These are phyloP conservation scores for Monopis laevigella DNA, from an alignment of 2,888 invertebrate genomes.

Conservation along the genomic window DNA sequence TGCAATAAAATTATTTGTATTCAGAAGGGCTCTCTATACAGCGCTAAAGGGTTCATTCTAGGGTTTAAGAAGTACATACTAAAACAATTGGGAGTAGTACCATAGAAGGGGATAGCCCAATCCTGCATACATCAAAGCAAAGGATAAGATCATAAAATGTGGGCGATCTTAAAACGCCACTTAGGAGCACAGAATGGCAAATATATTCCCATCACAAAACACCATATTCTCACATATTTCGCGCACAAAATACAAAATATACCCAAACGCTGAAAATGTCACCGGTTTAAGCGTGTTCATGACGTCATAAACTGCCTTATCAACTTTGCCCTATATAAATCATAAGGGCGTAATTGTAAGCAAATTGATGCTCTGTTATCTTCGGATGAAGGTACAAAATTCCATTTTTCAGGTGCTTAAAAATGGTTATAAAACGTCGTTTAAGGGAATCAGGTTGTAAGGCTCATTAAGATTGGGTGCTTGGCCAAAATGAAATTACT, in stretches of 20 bases:
- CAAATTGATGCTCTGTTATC: slow-evolving; percentile 19
- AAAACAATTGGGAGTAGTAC: no score
- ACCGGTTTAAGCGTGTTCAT: slow-evolving; percentile 35
- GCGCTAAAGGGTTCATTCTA: no score
- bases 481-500: neutral
- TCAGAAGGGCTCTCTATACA: no score
- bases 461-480: slow-evolving; percentile 23
- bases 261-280: slow-evolving; percentile 10
- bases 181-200: slow-evolving; percentile 3
- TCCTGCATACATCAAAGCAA: no score
- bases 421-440: slow-evolving; percentile 26
- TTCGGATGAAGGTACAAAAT: slow-evolving; percentile 15
- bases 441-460: slow-evolving; percentile 27
- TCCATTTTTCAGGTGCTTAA: slow-evolving; percentile 5
- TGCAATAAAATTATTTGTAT: no score
- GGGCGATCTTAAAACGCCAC: slow-evolving; percentile 1
- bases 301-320: slow-evolving; percentile 46
- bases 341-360: slow-evolving; percentile 18
- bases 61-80: no score
- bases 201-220: slow-evolving; percentile 12
- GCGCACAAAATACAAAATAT: slow-evolving; percentile 27
- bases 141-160: neutral
- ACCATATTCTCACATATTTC: slow-evolving; percentile 19
- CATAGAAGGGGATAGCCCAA: no score
- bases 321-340: slow-evolving; percentile 38